Evolutionary conservation across 2,113 vertebrate genomes (phyloP).

Genomic region (Podilymbus podiceps): DNA sequence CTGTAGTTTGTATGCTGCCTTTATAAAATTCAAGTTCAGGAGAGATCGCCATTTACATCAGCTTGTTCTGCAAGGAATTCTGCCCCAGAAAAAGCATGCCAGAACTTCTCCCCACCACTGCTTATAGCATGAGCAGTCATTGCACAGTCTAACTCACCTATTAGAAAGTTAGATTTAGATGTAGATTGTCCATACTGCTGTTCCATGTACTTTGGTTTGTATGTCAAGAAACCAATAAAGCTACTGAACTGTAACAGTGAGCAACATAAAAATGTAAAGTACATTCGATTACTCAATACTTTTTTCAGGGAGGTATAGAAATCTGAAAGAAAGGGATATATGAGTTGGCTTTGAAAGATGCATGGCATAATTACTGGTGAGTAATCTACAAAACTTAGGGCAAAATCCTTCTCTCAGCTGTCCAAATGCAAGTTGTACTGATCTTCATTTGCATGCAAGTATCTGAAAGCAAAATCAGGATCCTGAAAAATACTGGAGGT

Average conservation of each 20-base stretch:
- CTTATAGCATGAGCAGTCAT: neutral
- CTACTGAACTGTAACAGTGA: conserved; percentile 77
- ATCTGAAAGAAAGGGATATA: conserved; percentile 69
- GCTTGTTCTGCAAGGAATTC: neutral
- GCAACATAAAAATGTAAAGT: conserved; percentile 72
- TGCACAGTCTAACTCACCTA: conserved; percentile 74
- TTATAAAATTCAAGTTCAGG: neutral
- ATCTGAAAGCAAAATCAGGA: neutral
- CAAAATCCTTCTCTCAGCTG: neutral
- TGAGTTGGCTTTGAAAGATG: neutral
- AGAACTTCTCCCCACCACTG: neutral
- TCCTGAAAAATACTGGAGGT: neutral
- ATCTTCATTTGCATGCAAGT: neutral
- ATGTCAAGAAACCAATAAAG: conserved; percentile 83
- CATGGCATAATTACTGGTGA: neutral
- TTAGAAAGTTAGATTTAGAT: conserved; percentile 84
- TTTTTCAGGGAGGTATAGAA: conserved; percentile 83
- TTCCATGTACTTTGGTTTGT: conserved; percentile 89
- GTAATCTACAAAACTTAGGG: neutral
- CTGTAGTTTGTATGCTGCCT: neutral
- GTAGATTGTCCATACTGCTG: conserved; percentile 88
- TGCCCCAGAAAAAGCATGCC: neutral
- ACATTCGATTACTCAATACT: conserved; percentile 80
- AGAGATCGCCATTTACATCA: neutral
- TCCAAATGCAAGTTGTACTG: neutral